These are phyloP conservation scores for Cherax destructor DNA, from an alignment of 1,140 invertebrate species.

Conservation along the genomic window DNA sequence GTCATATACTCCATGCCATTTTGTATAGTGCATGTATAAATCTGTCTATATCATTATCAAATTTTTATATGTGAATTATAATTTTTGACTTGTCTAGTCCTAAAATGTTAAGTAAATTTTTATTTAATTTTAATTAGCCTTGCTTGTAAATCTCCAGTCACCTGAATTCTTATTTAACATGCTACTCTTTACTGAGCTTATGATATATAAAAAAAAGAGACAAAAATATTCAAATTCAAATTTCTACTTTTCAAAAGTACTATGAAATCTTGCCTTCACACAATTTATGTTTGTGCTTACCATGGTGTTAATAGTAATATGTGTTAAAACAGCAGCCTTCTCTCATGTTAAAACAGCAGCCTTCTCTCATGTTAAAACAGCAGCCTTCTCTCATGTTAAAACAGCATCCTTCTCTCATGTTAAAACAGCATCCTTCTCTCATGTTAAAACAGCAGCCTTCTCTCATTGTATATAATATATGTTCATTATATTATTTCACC, in stretches of 20 bases:
- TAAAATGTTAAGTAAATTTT: slow-evolving; percentile 43
- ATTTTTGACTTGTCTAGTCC: slow-evolving; percentile 56
- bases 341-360: slow-evolving; percentile 13
- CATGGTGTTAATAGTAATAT: slow-evolving; percentile 45
- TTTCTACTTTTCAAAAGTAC: slow-evolving; percentile 10
- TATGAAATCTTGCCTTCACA: not conserved
- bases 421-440: slow-evolving; percentile 23
- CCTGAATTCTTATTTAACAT: slow-evolving; percentile 4
- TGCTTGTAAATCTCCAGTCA: slow-evolving; percentile 7
- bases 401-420: slow-evolving; percentile 28
- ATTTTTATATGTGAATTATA: slow-evolving; percentile 44
- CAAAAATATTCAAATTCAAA: not conserved
- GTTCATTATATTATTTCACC: slow-evolving; percentile 46
- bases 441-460: slow-evolving; percentile 8
- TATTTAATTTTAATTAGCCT: slow-evolving; percentile 35
- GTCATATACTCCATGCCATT: slow-evolving; percentile 46
- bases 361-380: slow-evolving; percentile 28
- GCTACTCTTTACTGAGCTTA: slow-evolving; percentile 20
- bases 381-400: slow-evolving; percentile 4
- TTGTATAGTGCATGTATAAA: slow-evolving; percentile 56
- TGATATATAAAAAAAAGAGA: slow-evolving; percentile 5
- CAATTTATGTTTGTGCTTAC: slow-evolving; percentile 23
- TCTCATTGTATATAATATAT: slow-evolving; percentile 59
- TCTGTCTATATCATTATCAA: slow-evolving; percentile 34
- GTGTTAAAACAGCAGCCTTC: slow-evolving; percentile 21